A percentile compares a stretch with the other conserved stretches of the same genome.
phyloP scores from a whole-genome alignment of 2,113 vertebrate genomes.

The Anthoscopus minutus region DNA sequence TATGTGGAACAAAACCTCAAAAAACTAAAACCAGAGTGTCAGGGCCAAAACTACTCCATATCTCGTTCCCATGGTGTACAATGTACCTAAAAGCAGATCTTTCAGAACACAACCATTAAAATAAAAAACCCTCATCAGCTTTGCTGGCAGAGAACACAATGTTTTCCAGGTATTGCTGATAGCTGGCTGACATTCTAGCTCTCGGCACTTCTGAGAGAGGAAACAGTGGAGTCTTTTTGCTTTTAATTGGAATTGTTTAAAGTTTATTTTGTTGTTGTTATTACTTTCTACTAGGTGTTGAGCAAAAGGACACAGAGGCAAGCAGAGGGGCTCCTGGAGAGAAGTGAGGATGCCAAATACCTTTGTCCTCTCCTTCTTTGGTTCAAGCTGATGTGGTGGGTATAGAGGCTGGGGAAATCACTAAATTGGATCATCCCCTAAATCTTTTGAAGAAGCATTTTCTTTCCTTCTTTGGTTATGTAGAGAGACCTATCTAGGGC shows the following conservation, averaged over 20 bases:
- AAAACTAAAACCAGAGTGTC: neutral
- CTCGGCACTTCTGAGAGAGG: neutral
- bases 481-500: neutral
- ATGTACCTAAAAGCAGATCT: slow-evolving; percentile 9
- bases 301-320: neutral
- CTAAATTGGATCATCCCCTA: neutral
- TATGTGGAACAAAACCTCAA: neutral
- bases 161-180: slow-evolving; percentile 25
- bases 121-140: neutral
- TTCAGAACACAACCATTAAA: slow-evolving; percentile 6
- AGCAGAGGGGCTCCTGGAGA: neutral
- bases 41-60: neutral
- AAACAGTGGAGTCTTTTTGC: slow-evolving; percentile 25
- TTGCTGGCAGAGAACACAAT: neutral
- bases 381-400: neutral
- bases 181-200: neutral
- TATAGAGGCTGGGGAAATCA: neutral
- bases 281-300: neutral
- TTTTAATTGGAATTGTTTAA: neutral
- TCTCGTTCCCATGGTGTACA: slow-evolving; percentile 22
- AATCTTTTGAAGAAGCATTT: neutral
- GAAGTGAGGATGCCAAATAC: neutral
- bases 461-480: neutral
- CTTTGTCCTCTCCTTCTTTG: neutral
- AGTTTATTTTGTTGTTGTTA: slow-evolving; percentile 31